Evolutionary conservation across 2,113 vertebrate genomes (phyloP).

Genomic region (Brachionichthys hirsutus): DNA sequence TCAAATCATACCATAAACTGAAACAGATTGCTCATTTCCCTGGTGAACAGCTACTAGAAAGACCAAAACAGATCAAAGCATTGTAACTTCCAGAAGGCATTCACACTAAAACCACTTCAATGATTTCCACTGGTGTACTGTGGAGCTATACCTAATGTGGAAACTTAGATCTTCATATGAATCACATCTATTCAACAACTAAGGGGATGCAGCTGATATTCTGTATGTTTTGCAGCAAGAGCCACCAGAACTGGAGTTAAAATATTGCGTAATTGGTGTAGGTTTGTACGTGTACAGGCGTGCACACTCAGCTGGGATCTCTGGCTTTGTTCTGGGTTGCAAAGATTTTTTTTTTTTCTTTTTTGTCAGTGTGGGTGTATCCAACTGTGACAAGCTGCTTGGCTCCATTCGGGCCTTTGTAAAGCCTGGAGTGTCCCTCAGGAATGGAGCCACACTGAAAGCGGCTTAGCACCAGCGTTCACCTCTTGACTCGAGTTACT

Average conservation of each 20-base stretch:
- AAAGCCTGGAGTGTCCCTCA: slow-evolving; percentile 72
- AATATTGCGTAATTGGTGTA: slow-evolving; percentile 52
- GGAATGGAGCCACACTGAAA: slow-evolving; percentile 54
- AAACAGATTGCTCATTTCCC: slow-evolving; percentile 26
- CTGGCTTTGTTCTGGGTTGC: slow-evolving; percentile 77
- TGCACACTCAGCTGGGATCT: slow-evolving; percentile 72
- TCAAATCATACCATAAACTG: slow-evolving; percentile 36
- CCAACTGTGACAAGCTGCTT: slow-evolving; percentile 78
- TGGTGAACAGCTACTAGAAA: slow-evolving; percentile 36
- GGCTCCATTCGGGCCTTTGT: slow-evolving; percentile 45
- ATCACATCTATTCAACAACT: slow-evolving; percentile 24
- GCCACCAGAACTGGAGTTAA: slow-evolving; percentile 29
- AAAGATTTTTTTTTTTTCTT: slow-evolving; percentile 73
- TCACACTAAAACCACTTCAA: slow-evolving; percentile 27
- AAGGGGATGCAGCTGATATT: slow-evolving; percentile 27
- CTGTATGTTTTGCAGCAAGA: slow-evolving; percentile 23
- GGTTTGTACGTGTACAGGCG: slow-evolving; percentile 54
- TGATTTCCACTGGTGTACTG: slow-evolving; percentile 40
- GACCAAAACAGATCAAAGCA: slow-evolving; percentile 56
- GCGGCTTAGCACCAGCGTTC: slow-evolving; percentile 45
- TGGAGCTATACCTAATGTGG: slow-evolving; percentile 38
- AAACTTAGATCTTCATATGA: slow-evolving; percentile 46
- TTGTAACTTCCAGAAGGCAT: slow-evolving; percentile 38
- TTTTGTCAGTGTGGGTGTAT: slow-evolving; percentile 76
- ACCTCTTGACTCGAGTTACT: slow-evolving; percentile 61